Base-by-base conservation (phyloP, 1,140 invertebrate genomes). In the Sinella curviseta region DNA sequence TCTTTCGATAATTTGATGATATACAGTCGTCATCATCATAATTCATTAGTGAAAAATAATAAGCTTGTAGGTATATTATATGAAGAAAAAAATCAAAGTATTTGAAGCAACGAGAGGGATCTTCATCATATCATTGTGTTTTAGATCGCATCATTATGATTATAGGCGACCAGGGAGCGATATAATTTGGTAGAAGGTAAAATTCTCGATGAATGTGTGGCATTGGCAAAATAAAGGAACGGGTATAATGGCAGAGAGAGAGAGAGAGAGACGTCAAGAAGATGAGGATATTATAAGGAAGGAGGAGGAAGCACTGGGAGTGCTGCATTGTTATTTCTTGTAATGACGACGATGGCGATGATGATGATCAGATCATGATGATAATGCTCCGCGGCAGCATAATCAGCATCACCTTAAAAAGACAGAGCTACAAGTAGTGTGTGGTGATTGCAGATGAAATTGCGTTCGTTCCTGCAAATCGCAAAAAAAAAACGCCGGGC, bases 231-330 rank as follows among this genome's bases (percentile, higher is more conserved):
- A 48, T 48, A 12, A 12, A 48, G 39, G 20, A 48, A 20, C 57
- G 24, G 57, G 8, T 4, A 65, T 65, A 4, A 65, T n/a, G 4
- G 24, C 57, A 26, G 24, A 8, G 14, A n/a, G 57, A 65, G 57
- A 65, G 24, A 65, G 24, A 65, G 24, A 65, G 57, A 65, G 57
- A 65, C 16, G 57, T n/a, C 57, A 26, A n/a, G 2, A 12, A 16
- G 28, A 16, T 70, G 3, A 70, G 65, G 65, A 70, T 70, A 70
- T 26, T 26, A 26, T 20, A 48, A 65, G 57, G 57, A 70, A 31
- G 65, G 65, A 70, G 65, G 65, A 70, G 65, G 65, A 70, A 70
- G 65, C 65, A 70, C 30, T 31, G 24, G 65, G 65, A 70, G 65
- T 70, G 65, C 31, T 70, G 30, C 65, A 70, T 33, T 70, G 8